phyloP scores from a whole-genome alignment of 2,797 vertebrate genomes.

The Threskiornis aethiopicus region DNA sequence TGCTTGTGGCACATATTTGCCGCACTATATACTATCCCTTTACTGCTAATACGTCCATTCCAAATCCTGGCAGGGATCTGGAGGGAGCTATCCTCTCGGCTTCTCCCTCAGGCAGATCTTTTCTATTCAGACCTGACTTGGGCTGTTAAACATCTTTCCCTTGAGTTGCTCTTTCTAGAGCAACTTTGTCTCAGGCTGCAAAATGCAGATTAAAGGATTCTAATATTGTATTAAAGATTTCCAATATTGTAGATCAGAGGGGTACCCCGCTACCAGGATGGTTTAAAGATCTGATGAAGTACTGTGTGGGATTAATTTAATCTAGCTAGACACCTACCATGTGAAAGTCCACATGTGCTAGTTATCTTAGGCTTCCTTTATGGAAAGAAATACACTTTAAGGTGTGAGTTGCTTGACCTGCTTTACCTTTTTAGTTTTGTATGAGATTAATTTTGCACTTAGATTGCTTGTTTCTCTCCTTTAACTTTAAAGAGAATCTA shows the following conservation, averaged over 20 bases:
- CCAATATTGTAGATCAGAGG: background rate
- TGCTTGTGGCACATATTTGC: background rate
- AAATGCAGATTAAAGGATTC: background rate
- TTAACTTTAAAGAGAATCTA: background rate
- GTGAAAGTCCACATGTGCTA: background rate
- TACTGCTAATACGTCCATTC: background rate
- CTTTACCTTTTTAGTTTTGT: background rate
- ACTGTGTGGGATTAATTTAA: background rate
- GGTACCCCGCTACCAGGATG: background rate
- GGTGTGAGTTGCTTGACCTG: background rate
- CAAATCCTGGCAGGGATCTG: background rate
- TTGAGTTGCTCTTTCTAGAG: background rate
- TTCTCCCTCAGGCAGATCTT: background rate
- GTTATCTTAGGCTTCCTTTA: background rate
- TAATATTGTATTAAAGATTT: background rate
- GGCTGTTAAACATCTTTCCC: background rate
- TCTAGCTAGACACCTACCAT: background rate
- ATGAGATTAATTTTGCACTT: background rate
- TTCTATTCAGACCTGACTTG: background rate
- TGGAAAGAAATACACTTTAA: background rate
- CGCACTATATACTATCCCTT: background rate
- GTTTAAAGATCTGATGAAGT: background rate
- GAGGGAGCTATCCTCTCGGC: background rate
- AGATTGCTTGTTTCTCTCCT: background rate
- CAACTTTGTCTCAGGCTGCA: background rate